Conservation (phyloP, 30 jellyfish, hydroid and myxozoan species). For the Clytia hemisphaerica region DNA sequence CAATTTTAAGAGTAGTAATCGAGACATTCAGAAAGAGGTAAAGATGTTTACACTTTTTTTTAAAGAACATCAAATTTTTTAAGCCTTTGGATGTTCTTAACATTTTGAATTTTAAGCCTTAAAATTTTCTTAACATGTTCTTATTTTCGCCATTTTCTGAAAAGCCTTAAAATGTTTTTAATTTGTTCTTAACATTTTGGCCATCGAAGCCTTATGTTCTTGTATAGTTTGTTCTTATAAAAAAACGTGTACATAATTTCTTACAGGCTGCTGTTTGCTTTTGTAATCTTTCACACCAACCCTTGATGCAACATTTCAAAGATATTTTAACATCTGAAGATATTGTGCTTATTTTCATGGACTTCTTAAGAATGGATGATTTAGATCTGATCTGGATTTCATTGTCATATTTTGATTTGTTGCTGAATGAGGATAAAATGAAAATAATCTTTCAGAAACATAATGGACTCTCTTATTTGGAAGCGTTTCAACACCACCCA, state of each 20-base stretch:
- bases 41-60: neutral
- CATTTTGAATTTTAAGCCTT: no score
- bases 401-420: conserved; percentile 3
- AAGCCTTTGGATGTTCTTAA: no score
- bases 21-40: conserved; percentile 60
- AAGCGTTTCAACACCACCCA: conserved; percentile 22
- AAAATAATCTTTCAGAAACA: neutral
- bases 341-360: conserved; percentile 20
- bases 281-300: conserved; percentile 4
- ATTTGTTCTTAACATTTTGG: no score
- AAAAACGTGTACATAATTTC: no score
- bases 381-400: conserved; percentile 13
- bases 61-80: neutral
- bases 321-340: neutral
- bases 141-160: no score
- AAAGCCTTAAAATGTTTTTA: no score
- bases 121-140: no score
- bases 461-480: conserved; percentile 33
- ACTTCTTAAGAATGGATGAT: conserved; percentile 9
- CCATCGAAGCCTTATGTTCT: no score
- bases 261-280: conserved; percentile 34
- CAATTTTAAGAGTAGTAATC: no score
- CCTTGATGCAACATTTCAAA: neutral
- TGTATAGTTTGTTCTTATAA: no score
- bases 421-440: neutral